Conservation (phyloP, 2,888 invertebrate species). For the Carabus problematicus region DNA sequence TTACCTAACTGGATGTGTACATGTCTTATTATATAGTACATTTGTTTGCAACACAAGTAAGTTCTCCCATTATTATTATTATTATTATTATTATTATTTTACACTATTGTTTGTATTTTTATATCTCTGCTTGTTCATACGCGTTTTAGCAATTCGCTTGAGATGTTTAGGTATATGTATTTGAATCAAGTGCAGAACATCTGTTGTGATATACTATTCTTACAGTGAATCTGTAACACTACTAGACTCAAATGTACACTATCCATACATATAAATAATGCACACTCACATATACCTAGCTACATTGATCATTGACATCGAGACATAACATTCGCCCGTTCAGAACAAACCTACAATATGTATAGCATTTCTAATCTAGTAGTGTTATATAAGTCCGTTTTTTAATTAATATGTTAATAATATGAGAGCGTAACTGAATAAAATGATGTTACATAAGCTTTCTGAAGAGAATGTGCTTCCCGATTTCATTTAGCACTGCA, state of each 20-base stretch:
- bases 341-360: neutral
- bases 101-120: slow-evolving; percentile 19
- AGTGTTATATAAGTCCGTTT: slow-evolving; percentile 33
- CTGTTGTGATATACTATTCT: slow-evolving; percentile 41
- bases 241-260: slow-evolving; percentile 15
- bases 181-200: slow-evolving; percentile 27
- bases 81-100: slow-evolving; percentile 27
- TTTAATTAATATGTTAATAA: too few relatives aligned
- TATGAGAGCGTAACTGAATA: too few relatives aligned
- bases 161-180: slow-evolving; percentile 35
- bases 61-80: slow-evolving; percentile 38
- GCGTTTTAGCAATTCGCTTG: slow-evolving; percentile 14
- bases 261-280: neutral
- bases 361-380: slow-evolving; percentile 22
- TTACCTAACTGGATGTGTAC: too few relatives aligned
- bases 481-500: slow-evolving; percentile 35
- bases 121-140: slow-evolving; percentile 28
- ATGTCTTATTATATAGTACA: too few relatives aligned
- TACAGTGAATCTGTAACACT: slow-evolving; percentile 39
- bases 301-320: neutral
- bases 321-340: neutral
- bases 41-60: too few relatives aligned
- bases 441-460: too few relatives aligned
- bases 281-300: neutral
- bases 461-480: slow-evolving; percentile 33